Evolutionary conservation across 2,888 invertebrate species (phyloP).

Genomic region (Amblyjoppa fuscipennis): DNA sequence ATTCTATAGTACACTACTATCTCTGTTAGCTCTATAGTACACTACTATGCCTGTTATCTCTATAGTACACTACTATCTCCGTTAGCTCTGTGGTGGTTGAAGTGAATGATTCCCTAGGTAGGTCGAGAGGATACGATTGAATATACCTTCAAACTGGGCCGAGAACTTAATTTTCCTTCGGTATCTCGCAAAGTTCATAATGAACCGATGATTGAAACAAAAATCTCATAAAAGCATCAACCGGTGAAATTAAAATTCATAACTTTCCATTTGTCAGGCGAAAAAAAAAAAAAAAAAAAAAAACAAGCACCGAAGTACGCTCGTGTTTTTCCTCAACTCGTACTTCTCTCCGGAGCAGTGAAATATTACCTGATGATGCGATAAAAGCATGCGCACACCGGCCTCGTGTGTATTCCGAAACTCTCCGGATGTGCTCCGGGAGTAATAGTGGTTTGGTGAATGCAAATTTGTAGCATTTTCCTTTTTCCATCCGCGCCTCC

Average conservation of each 20-base stretch:
- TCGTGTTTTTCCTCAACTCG: conserved; percentile 28
- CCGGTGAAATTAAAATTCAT: conserved; percentile 3
- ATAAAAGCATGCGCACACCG: conserved; percentile 48
- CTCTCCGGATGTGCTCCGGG: conserved; percentile 1
- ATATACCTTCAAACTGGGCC: conserved; percentile 10
- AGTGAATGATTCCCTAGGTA: conserved; percentile 30
- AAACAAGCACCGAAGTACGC: conserved; percentile 25
- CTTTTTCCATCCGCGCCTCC: conserved; percentile 38
- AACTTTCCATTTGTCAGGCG: not conserved
- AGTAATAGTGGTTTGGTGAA: conserved; percentile 13
- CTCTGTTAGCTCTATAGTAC: conserved; percentile 35
- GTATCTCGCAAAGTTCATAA: not conserved
- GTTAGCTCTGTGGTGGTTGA: conserved; percentile 32
- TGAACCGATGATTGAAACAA: not conserved
- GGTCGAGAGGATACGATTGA: conserved; percentile 35
- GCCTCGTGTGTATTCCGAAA: conserved; percentile 11
- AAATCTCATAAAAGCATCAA: not conserved
- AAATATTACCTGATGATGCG: conserved; percentile 48
- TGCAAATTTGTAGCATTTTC: conserved; percentile 50
- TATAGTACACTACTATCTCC: conserved; percentile 23
- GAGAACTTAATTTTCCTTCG: not conserved
- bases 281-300: not conserved
- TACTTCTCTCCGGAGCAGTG: conserved; percentile 21
- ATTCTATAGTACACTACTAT: conserved; percentile 23
- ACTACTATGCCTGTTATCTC: not conserved